Conservation (phyloP, 2,888 invertebrate genomes). For the Camptogramma bilineatum region DNA sequence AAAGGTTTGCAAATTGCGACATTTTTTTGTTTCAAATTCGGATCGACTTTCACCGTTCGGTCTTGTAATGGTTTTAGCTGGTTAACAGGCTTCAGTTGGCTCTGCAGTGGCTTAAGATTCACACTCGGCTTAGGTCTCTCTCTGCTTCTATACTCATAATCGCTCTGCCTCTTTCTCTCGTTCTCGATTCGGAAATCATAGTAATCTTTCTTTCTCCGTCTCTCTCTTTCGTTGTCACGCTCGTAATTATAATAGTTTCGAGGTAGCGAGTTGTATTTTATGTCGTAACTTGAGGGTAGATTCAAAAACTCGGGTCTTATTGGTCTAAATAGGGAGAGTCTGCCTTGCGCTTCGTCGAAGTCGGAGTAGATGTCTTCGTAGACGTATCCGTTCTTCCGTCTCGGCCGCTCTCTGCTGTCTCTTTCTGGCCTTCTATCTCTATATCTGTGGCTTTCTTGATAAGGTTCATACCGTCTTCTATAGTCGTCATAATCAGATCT, state of each 20-base stretch:
- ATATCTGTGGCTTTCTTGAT: slow-evolving; percentile 53
- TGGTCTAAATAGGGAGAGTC: slow-evolving; percentile 77
- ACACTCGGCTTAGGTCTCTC: slow-evolving; percentile 32
- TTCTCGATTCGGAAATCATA: slow-evolving; percentile 78
- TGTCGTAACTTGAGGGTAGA: slow-evolving; percentile 70
- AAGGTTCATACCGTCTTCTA: slow-evolving; percentile 59
- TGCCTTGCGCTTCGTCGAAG: slow-evolving; percentile 80
- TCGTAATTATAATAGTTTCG: slow-evolving; percentile 74
- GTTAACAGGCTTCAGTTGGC: slow-evolving; percentile 13
- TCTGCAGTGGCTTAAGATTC: slow-evolving; percentile 13
- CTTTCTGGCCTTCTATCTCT: slow-evolving; percentile 46
- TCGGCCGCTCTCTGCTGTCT: slow-evolving; percentile 61
- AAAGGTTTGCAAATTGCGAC: slow-evolving; percentile 79
- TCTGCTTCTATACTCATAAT: slow-evolving; percentile 36
- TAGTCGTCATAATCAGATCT: slow-evolving; percentile 66
- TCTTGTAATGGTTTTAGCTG: slow-evolving; percentile 42
- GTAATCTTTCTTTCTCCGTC: slow-evolving; percentile 72
- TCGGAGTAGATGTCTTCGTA: slow-evolving; percentile 83
- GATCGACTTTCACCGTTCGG: slow-evolving; percentile 43
- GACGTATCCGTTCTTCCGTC: slow-evolving; percentile 78
- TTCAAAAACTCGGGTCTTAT: slow-evolving; percentile 81
- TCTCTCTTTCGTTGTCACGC: slow-evolving; percentile 52
- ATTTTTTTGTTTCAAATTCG: slow-evolving; percentile 59
- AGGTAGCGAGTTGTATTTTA: slow-evolving; percentile 78
- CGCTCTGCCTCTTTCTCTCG: slow-evolving; percentile 57